Evolutionary conservation across 2,888 invertebrate species (phyloP).

Genomic region (Neuroscelio doddi): DNA sequence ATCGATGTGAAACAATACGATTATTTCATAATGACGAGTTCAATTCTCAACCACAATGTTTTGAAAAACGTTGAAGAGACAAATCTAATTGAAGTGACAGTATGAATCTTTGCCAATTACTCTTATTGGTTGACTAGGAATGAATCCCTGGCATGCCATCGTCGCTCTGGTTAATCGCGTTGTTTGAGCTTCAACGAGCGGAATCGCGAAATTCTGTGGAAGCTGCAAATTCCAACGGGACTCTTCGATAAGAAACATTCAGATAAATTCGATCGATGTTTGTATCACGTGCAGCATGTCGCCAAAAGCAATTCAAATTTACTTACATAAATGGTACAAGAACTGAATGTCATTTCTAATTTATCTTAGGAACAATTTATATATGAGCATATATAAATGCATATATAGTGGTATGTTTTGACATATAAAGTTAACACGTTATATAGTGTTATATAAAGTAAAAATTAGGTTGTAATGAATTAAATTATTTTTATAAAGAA

Average conservation of each 20-base stretch:
- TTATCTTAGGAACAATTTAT: too few relatives aligned
- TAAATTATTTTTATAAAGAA: too few relatives aligned
- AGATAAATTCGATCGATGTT: conserved; percentile 37
- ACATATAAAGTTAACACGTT: too few relatives aligned
- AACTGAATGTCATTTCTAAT: too few relatives aligned
- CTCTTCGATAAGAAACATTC: conserved; percentile 35
- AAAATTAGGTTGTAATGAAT: too few relatives aligned
- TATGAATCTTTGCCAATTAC: conserved; percentile 1
- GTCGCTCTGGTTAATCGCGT: conserved; percentile 28
- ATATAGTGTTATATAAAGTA: too few relatives aligned
- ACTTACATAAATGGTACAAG: too few relatives aligned
- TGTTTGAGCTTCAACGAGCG: conserved; percentile 41
- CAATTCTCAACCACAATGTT: not conserved
- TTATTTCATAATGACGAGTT: not conserved
- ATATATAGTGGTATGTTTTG: too few relatives aligned
- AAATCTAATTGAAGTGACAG: not conserved
- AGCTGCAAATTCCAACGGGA: conserved; percentile 37
- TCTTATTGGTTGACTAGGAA: conserved; percentile 20
- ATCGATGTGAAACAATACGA: not conserved
- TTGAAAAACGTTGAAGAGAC: not conserved
- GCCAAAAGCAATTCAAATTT: not conserved
- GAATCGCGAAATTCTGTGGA: conserved; percentile 34
- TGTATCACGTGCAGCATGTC: conserved; percentile 27
- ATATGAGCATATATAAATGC: too few relatives aligned
- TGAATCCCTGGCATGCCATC: conserved; percentile 29